phyloP scores from a whole-genome alignment of 2,888 invertebrate genomes.

The Volucella zonaria region DNA sequence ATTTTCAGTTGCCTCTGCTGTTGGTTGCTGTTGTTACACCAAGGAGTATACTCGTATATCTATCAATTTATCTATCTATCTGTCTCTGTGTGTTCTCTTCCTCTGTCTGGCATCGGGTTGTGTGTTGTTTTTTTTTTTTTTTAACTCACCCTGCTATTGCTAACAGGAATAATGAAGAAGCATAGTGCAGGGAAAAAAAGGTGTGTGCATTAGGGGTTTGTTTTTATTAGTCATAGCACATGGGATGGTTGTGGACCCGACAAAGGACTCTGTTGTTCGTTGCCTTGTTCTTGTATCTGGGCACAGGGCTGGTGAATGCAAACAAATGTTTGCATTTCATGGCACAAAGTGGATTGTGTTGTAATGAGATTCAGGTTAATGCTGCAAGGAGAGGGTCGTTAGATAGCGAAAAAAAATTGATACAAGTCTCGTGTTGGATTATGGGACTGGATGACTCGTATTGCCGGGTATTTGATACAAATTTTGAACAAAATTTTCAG shows the following conservation, averaged over 20 bases:
- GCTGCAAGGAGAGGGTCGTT: background rate
- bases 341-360: constrained; percentile 1
- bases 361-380: background rate
- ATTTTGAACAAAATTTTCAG: too few species aligned
- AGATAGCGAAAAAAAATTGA: too few species aligned
- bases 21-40: too few species aligned
- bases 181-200: constrained; percentile 30
- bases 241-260: constrained; percentile 43
- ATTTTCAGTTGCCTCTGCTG: constrained; percentile 53
- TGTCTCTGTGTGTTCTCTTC: constrained; percentile 8
- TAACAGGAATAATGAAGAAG: constrained; percentile 52
- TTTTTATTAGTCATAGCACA: constrained; percentile 53
- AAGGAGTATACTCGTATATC: too few species aligned
- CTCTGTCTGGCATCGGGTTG: constrained; percentile 36
- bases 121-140: constrained; percentile 3
- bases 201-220: constrained; percentile 63
- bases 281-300: background rate
- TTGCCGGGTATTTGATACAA: too few species aligned
- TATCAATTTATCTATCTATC: too few species aligned
- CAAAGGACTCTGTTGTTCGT: constrained; percentile 48
- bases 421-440: too few species aligned
- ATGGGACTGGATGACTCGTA: too few species aligned
- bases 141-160: background rate
- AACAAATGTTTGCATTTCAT: constrained; percentile 20
- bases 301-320: background rate